phyloP scores from a whole-genome alignment of 2,797 vertebrate genomes.

The Darevskia nairensis region DNA sequence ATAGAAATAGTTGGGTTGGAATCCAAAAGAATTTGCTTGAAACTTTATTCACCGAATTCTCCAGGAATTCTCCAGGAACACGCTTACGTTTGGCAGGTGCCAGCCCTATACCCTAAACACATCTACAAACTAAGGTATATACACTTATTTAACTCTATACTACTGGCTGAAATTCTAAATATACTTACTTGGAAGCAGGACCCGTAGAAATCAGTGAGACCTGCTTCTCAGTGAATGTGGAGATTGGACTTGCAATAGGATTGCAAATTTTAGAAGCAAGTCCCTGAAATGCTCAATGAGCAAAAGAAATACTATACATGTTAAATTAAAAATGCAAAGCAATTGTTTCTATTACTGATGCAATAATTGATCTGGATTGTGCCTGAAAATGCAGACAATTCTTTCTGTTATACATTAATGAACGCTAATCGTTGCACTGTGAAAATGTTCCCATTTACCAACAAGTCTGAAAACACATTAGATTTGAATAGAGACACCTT shows the following conservation, averaged over 20 bases:
- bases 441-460: background rate
- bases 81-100: background rate
- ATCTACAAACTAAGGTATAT: background rate
- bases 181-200: too few relatives aligned
- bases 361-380: background rate
- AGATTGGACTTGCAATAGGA: too few relatives aligned
- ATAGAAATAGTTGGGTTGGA: background rate
- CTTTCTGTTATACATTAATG: background rate
- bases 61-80: too few relatives aligned
- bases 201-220: too few relatives aligned
- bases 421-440: too few relatives aligned
- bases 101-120: background rate
- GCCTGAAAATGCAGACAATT: background rate
- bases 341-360: background rate
- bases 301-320: background rate
- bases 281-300: background rate
- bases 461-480: background rate
- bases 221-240: background rate
- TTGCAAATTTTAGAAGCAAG: too few relatives aligned
- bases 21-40: background rate
- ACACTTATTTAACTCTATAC: background rate
- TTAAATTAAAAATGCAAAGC: background rate
- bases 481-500: background rate
- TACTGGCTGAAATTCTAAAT: background rate
- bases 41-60: background rate